phyloP scores from a whole-genome alignment of 2,888 invertebrate genomes.

The Schizaphis graminum region DNA sequence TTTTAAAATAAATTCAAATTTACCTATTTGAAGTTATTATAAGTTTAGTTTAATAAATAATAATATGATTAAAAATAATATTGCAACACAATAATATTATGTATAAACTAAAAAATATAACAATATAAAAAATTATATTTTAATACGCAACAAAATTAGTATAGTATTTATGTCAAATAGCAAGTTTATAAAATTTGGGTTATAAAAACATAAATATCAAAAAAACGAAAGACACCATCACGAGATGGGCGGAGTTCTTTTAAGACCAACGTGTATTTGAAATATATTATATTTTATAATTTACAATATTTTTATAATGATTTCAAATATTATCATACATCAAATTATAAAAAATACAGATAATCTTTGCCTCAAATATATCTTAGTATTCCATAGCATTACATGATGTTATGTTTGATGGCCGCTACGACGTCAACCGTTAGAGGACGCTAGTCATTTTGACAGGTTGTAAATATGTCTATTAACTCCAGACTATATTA shows the following conservation, averaged over 20 bases:
- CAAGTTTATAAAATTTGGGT: not conserved
- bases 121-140: not conserved
- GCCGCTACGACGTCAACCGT: not conserved
- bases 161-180: not conserved
- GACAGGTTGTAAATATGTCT: not conserved
- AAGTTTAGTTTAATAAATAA: not conserved
- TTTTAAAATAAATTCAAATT: not conserved
- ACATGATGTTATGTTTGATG: not conserved
- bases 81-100: not conserved
- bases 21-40: not conserved
- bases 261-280: not conserved
- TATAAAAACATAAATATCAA: not conserved
- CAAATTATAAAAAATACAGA: not conserved
- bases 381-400: not conserved
- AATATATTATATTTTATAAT: not conserved
- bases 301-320: not conserved
- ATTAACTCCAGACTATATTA: not conserved
- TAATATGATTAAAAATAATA: not conserved
- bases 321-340: not conserved
- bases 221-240: not conserved
- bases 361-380: not conserved
- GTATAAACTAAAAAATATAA: too few relatives aligned
- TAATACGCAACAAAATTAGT: not conserved
- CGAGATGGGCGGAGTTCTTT: not conserved
- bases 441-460: slow-evolving; percentile 40